phyloP scores from a whole-genome alignment of 2,888 invertebrate species.

The Scaptomyza caliginosa region DNA sequence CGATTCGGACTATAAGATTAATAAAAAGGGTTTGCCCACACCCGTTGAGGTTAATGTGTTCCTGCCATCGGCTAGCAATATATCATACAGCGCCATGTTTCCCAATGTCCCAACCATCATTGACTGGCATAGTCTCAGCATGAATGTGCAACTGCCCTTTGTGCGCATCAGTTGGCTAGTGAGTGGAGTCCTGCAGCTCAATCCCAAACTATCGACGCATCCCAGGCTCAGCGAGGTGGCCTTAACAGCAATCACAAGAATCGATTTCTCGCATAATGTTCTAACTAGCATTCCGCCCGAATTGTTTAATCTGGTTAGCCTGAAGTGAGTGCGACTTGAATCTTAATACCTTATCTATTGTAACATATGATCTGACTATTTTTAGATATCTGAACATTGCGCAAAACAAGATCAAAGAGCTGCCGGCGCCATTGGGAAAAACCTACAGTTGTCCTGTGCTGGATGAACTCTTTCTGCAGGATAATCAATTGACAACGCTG shows the following conservation, averaged over 20 bases:
- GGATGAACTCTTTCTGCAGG: conserved; percentile 96
- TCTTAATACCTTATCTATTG: background rate
- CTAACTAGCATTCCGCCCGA: conserved; percentile 91
- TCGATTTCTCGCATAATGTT: conserved; percentile 96
- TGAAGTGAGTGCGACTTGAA: conserved; percentile 85
- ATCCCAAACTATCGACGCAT: conserved; percentile 91
- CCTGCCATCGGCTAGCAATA: conserved; percentile 86
- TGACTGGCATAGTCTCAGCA: conserved; percentile 92
- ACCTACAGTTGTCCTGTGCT: conserved; percentile 90
- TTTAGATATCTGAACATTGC: conserved; percentile 91
- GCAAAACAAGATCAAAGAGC: conserved; percentile 93
- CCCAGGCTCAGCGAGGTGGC: conserved; percentile 88
- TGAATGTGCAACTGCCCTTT: conserved; percentile 88
- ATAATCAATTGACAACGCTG: conserved; percentile 93
- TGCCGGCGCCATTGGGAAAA: conserved; percentile 85
- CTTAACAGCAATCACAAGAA: conserved; percentile 95
- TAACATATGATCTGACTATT: background rate
- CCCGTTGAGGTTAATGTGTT: conserved; percentile 84
- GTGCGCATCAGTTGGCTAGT: conserved; percentile 92
- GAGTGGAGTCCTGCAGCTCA: conserved; percentile 92
- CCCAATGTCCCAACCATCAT: conserved; percentile 94
- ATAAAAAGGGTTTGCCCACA: conserved; percentile 90
- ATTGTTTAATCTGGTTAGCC: conserved; percentile 92
- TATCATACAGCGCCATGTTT: conserved; percentile 91
- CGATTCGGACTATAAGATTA: conserved; percentile 96